phyloP scores from a whole-genome alignment of 2,888 invertebrate genomes.

The Cryptocephalus moraei region DNA sequence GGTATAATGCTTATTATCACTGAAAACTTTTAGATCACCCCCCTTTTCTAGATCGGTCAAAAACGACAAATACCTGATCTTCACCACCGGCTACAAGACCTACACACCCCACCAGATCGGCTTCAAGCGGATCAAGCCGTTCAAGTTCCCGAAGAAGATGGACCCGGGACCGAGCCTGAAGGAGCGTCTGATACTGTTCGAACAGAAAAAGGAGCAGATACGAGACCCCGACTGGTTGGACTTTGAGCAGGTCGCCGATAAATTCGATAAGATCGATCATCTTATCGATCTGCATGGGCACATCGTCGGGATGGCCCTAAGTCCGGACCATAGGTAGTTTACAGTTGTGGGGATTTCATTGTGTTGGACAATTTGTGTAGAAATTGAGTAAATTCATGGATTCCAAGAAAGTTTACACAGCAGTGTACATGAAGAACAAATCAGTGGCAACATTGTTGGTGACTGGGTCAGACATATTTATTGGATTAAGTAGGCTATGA shows the following conservation, averaged over 20 bases:
- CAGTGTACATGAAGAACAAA: no score
- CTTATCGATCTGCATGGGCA: constrained; percentile 76
- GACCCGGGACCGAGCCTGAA: constrained; percentile 59
- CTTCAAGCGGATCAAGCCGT: constrained; percentile 61
- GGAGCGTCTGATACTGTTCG: constrained; percentile 52
- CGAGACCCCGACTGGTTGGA: constrained; percentile 57
- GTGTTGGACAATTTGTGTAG: no score
- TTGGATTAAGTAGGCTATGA: no score
- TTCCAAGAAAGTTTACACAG: no score
- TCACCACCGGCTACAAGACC: constrained; percentile 72
- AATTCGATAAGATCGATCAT: constrained; percentile 67
- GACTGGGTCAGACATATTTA: no score
- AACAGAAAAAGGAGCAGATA: constrained; percentile 42
- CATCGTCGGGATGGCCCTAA: constrained; percentile 78
- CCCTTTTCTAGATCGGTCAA: constrained; percentile 10
- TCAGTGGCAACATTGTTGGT: no score
- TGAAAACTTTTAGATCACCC: not conserved
- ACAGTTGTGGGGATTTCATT: no score
- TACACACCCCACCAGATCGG: constrained; percentile 77
- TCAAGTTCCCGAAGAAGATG: constrained; percentile 55
- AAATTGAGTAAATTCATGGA: no score
- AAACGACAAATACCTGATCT: constrained; percentile 61
- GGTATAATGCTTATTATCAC: constrained; percentile 5
- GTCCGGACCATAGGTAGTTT: constrained; percentile 67
- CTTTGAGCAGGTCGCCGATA: constrained; percentile 55